Base-by-base conservation (phyloP, 2,113 vertebrate genomes). In the Tapirus terrestris region DNA sequence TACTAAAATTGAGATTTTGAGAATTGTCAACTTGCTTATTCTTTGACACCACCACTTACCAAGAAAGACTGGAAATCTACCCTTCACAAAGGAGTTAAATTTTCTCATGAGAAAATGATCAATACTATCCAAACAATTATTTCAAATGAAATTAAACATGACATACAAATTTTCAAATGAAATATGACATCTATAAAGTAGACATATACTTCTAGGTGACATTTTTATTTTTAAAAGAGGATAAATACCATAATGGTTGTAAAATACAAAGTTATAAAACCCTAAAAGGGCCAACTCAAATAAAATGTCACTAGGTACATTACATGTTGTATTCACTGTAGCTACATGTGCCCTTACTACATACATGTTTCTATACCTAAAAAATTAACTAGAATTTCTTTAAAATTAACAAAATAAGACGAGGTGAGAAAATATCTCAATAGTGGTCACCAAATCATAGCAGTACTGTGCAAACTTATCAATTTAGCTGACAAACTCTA, bases 61-160 rank as follows among this genome's bases (percentile, higher is more conserved):
- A 75, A 96, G 77, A 98, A 92, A 97, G 51, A 90, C 86, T 94
- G 60, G 96, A 89, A 96, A 97, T 88, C 87, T 96, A 96, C 65
- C 53, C 96, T 97, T 96, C 97, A 90, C 76, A 92, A 86, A 97
- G 85, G 94, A 97, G 56, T 76, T 45, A 94, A 53, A 97, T 94
- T 81, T 92, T 70, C 45, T 94, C 68, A 79, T 76, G 29, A 92
- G 48, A 86, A 93, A 96, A 81, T 39, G 27, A 61, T 67, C n/a
- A 14, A 17, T 45, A 23, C 20, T 31, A 53, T 65, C 63, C 80
- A 75, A 65, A 87, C 25, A 58, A 86, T 79, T 31, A 86, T 65
- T 96, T 93, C 63, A 94, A 94, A 39, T 89, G 29, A 94, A 94
- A 91, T 36, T 90, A 86, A 79, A 45, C 43, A 65, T 14, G 23